Conservation (phyloP, 1,140 invertebrate genomes). For the Rhizoglyphus robini region DNA sequence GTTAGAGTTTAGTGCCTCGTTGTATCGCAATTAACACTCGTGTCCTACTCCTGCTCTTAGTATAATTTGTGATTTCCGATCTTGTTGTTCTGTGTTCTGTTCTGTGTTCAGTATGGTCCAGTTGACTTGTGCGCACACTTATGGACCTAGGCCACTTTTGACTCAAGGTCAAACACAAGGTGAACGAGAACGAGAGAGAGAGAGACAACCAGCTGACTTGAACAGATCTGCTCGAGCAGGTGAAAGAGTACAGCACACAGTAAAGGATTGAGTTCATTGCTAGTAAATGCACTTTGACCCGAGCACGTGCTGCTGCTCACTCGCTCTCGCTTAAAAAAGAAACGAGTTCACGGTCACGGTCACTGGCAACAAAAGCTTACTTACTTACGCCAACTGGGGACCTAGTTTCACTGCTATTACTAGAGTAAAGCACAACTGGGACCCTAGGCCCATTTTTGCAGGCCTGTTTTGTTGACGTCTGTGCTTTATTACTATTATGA, state of each 20-base stretch:
- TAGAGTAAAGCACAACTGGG: too few relatives aligned
- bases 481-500: background rate
- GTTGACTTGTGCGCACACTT: too few relatives aligned
- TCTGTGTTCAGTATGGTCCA: too few relatives aligned
- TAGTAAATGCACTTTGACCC: background rate
- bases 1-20: background rate
- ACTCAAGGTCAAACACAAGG: too few relatives aligned
- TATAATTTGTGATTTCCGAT: background rate
- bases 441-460: too few relatives aligned
- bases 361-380: background rate
- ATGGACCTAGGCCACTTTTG: too few relatives aligned
- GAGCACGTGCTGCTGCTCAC: background rate
- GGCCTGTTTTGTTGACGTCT: background rate
- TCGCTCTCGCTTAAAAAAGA: background rate
- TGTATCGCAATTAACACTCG: conserved; percentile 3
- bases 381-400: background rate
- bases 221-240: background rate
- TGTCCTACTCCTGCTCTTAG: background rate
- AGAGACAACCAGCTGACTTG: background rate
- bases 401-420: background rate
- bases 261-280: conserved; percentile 5
- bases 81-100: background rate
- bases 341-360: conserved; percentile 7
- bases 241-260: background rate
- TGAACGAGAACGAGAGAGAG: background rate